Base-by-base conservation (phyloP, 1,140 invertebrate species). In the Conopomorpha cramerella region DNA sequence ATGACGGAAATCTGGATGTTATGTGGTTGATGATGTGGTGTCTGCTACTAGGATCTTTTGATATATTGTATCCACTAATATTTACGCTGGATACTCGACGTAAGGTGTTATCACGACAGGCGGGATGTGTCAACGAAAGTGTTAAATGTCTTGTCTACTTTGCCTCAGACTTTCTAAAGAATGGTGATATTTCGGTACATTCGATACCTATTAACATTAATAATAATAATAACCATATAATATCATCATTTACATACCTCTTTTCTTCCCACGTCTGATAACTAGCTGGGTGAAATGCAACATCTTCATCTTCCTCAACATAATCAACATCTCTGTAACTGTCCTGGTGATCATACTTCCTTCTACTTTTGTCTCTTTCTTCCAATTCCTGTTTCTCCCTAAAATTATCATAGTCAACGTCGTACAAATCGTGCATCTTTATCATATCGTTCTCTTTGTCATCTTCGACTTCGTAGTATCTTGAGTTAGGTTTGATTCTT, bases 341-440 rank as follows among this genome's bases (percentile, higher is more conserved):
- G 30, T 59, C 55, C 14, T 19, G 13, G 3, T 68, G 56, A 1
- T 67, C 57, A 28, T 42, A 32, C 15, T 68, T 58, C 32, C 44
- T 57, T 3, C 44, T 23, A 72, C 0, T 62, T 34, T 49, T 51
- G 0, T 66, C 58, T 28, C 51, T 48, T 38, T 73, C 46, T 30
- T 45, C 61, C 30, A 63, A 29, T 8, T 62, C 66, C 36, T 61
- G 55, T 38, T 54, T 61, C 16, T 73, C 68, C 40, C 50, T 65
- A 35, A 60, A 71, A 19, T 74, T 71, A 31, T 71, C 66, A 33
- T 61, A 70, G 23, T 74, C 70, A 0, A 71, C 59, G 13, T 71
- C 66, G 34, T 59, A 49, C 1, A 71, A 48, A 30, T 71, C 70
- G 16, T 74, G 65, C 64, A 67, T 70, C 34, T 68, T 62, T 36